Evolutionary conservation across 92 coral and sea anemone species (phyloP).

Genomic region (Parazoanthus atlanticus): DNA sequence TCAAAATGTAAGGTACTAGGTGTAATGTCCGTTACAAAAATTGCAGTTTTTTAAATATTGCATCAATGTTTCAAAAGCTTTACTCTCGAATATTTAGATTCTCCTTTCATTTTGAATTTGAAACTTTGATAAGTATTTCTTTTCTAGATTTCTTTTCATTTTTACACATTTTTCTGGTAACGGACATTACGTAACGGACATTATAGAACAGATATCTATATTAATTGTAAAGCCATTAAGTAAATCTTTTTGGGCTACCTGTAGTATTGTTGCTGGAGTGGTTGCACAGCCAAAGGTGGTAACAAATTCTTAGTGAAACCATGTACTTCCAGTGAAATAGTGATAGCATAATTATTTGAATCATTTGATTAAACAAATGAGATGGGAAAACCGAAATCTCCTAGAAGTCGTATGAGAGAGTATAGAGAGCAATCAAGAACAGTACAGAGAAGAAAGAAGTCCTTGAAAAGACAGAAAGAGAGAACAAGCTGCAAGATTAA

Average conservation of each 20-base stretch:
- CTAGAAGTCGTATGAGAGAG: slow-evolving; percentile 5
- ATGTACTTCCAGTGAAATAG: too few species aligned
- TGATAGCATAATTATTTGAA: too few species aligned
- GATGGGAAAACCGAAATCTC: slow-evolving; percentile 42
- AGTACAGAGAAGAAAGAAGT: slow-evolving; percentile 27
- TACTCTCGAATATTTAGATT: background rate
- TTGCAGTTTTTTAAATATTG: background rate
- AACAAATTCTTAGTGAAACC: too few species aligned
- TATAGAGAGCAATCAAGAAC: slow-evolving; percentile 32
- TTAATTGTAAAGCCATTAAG: too few species aligned
- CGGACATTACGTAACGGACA: slow-evolving; percentile 20
- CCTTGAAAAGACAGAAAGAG: slow-evolving; percentile 36
- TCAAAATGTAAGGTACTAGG: background rate
- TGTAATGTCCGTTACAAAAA: background rate
- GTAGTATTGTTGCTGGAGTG: too few species aligned
- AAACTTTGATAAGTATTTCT: background rate
- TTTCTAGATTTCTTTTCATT: background rate
- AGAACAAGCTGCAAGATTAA: slow-evolving; percentile 43
- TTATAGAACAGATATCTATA: background rate
- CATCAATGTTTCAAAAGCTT: background rate
- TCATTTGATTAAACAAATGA: too few species aligned
- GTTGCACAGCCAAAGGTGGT: too few species aligned
- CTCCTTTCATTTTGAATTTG: background rate
- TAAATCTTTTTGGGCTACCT: too few species aligned
- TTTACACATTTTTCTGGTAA: background rate